These are phyloP conservation scores for Chalcis sispes DNA, from an alignment of 2,888 invertebrate genomes.

Conservation along the genomic window DNA sequence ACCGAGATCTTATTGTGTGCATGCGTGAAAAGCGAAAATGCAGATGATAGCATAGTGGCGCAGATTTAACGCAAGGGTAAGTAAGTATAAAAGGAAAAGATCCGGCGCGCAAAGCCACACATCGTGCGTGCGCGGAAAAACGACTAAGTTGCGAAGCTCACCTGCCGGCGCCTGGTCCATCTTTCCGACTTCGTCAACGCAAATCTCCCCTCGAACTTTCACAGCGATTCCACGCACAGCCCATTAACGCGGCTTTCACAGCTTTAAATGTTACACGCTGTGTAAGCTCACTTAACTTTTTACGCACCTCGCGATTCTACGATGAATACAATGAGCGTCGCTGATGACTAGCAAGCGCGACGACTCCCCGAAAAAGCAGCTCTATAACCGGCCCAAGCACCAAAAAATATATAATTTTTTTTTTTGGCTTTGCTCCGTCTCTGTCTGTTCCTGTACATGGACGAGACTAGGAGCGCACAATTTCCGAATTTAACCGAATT, in stretches of 20 bases:
- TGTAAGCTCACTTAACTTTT: no score
- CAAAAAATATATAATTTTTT: conserved; percentile 3
- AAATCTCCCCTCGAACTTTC: conserved; percentile 18
- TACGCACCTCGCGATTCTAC: no score
- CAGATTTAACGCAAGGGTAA: not conserved
- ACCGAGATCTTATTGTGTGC: no score
- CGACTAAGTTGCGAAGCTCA: conserved; percentile 58
- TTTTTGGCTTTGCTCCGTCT: not conserved
- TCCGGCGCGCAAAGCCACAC: not conserved
- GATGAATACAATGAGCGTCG: not conserved
- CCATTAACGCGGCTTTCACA: conserved; percentile 31
- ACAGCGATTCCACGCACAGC: conserved; percentile 14
- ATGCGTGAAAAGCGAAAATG: not conserved
- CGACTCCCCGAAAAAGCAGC: not conserved
- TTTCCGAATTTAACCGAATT: not conserved
- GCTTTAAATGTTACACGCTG: not conserved
- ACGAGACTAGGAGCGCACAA: not conserved
- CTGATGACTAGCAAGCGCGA: not conserved
- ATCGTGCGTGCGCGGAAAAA: not conserved
- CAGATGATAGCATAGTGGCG: not conserved
- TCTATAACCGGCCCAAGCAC: no score
- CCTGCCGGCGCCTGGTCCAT: conserved; percentile 74
- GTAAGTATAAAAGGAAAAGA: not conserved
- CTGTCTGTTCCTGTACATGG: not conserved
- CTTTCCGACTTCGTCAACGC: conserved; percentile 67